A percentile compares a stretch with the other conserved stretches of the same genome.
phyloP scores from a whole-genome alignment of 2,797 vertebrate species.

The Malurus leucopterus region DNA sequence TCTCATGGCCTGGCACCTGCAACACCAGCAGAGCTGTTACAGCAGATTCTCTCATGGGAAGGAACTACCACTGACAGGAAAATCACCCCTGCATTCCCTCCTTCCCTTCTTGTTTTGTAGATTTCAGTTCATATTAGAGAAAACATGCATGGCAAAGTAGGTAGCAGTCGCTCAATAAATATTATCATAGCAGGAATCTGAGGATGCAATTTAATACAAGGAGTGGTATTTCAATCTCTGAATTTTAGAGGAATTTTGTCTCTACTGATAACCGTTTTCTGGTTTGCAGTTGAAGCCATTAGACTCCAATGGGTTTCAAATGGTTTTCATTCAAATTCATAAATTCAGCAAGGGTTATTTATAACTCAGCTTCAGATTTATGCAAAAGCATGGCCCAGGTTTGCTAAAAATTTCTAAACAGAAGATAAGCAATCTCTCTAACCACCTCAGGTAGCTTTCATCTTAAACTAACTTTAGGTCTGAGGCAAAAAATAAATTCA shows the following conservation, averaged over 20 bases:
- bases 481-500: not conserved
- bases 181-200: not conserved
- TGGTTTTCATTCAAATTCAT: not conserved
- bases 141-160: not conserved
- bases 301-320: not conserved
- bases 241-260: not conserved
- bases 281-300: not conserved
- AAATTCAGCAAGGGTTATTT: not conserved
- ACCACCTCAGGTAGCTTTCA: slow-evolving; percentile 9
- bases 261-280: not conserved
- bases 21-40: not conserved
- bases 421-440: not conserved
- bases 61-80: not conserved
- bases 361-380: not conserved
- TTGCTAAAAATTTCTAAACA: not conserved
- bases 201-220: not conserved
- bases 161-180: not conserved
- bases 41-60: not conserved
- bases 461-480: slow-evolving; percentile 9
- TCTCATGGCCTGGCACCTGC: not conserved
- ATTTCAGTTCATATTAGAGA: not conserved
- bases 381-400: not conserved
- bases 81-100: not conserved
- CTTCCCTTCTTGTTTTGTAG: not conserved
- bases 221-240: not conserved